Base-by-base conservation (phyloP, 2,888 invertebrate species). In the Ceratothoa steindachneri region DNA sequence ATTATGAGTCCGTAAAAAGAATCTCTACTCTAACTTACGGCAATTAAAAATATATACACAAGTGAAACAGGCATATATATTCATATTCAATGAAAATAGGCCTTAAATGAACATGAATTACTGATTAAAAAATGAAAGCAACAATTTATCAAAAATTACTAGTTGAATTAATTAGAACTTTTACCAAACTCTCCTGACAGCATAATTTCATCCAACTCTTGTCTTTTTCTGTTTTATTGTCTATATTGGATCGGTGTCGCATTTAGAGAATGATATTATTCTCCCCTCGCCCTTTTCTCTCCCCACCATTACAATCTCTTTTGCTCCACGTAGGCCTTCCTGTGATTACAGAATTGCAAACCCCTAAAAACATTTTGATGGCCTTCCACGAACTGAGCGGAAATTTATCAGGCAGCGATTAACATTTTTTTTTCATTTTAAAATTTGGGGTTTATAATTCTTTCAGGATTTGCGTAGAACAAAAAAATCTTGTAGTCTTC, bases 11-110 rank as follows among this genome's bases (percentile, higher is more conserved):
- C 41, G 15, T 5, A 41, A 41, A 41, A 41, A 41, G 41, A 5
- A 5, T 41, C 41, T 9, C 5, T 41, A 41, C 5, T 15, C 41
- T 41, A 9, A 41, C 15, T 9, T 41, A 41, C 15, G 41, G 41
- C 7, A 15, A 4, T 24, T 19, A 64, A 4, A 3, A 24, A 64
- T 64, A 64, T 64, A 22, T 15, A 64, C 27, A 64, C 27, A 64
- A 64, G n/a, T 28, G n/a, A 67, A 15, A 67, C 30, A 67, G n/a
- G 29, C 30, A 67, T 67, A 67, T 67, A 67, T 67, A 67, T 67
- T 1, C 22, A 24, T 67, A 30, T 60, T 1, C n/a, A n/a, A 3
- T 3, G 3, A n/a, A 1, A 2, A 1, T 52, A 1, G n/a, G 1
- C 19, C 1, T 52, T n/a, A n/a, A n/a, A n/a, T n/a, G n/a, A n/a